Conservation (phyloP, 2,113 vertebrate species). For the Siphamia tubifer region DNA sequence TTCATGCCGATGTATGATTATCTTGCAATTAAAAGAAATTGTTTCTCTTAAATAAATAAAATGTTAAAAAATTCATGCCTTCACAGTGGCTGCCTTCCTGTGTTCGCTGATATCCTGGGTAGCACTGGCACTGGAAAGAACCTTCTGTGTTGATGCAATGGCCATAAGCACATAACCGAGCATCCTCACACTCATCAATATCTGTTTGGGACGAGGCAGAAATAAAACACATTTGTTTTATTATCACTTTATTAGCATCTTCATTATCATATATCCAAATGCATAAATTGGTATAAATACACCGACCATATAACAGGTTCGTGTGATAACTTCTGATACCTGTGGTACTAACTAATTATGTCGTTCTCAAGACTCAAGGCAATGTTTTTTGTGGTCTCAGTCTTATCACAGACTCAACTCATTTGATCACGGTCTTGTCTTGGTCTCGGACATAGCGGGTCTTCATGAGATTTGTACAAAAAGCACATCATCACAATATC, state of each 20-base stretch:
- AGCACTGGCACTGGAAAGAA: conserved; percentile 87
- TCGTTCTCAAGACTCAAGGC: too few species aligned
- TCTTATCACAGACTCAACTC: too few species aligned
- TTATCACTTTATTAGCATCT: too few species aligned
- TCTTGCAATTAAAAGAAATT: not conserved
- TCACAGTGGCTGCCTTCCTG: conserved; percentile 80
- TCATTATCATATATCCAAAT: not conserved
- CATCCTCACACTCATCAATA: conserved; percentile 85
- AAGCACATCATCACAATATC: too few species aligned
- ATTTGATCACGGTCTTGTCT: too few species aligned
- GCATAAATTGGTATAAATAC: not conserved
- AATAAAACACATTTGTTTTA: not conserved
- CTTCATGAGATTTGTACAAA: too few species aligned
- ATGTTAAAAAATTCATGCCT: conserved; percentile 58
- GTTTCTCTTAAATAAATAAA: not conserved
- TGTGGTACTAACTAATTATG: too few species aligned
- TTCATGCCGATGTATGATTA: not conserved
- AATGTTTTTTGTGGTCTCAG: too few species aligned
- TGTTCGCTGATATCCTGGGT: conserved; percentile 83
- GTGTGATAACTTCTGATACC: too few species aligned
- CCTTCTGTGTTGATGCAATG: conserved; percentile 86
- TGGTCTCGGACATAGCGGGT: too few species aligned
- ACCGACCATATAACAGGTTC: too few species aligned
- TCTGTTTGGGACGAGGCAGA: conserved; percentile 68
- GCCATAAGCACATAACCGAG: conserved; percentile 81